These are phyloP conservation scores for Oligia latruncula DNA, from an alignment of 2,888 invertebrate genomes.

Conservation along the genomic window DNA sequence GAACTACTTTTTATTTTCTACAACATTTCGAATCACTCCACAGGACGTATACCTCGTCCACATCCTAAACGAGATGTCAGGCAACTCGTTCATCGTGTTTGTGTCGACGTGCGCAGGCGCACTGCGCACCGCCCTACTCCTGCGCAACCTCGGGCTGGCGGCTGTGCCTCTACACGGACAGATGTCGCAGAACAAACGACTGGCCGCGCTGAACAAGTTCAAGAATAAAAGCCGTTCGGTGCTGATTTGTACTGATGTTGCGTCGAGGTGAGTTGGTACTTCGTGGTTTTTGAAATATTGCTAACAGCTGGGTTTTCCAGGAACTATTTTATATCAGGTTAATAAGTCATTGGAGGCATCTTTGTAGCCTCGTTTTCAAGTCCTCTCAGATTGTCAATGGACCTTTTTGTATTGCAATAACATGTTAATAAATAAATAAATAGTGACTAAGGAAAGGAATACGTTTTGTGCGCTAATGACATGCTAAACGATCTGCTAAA, in stretches of 20 bases:
- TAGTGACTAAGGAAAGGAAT: too few relatives aligned
- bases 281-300: too few relatives aligned
- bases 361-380: too few relatives aligned
- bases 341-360: too few relatives aligned
- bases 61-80: slow-evolving; percentile 97
- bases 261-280: slow-evolving; percentile 93
- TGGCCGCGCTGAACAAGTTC: slow-evolving; percentile 99
- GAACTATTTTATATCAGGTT: too few relatives aligned
- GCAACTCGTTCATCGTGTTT: slow-evolving; percentile 99
- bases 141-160: slow-evolving; percentile 97
- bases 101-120: slow-evolving; percentile 98
- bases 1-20: not conserved
- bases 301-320: too few relatives aligned
- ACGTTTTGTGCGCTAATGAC: too few relatives aligned
- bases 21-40: not conserved
- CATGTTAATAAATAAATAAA: too few relatives aligned
- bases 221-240: slow-evolving; percentile 98
- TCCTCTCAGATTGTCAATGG: too few relatives aligned
- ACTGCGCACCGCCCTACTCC: slow-evolving; percentile 95
- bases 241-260: slow-evolving; percentile 99
- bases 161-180: slow-evolving; percentile 99
- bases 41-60: slow-evolving; percentile 99
- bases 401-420: too few relatives aligned
- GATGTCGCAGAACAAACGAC: slow-evolving; percentile 99
- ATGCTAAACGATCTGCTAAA: too few relatives aligned